Conservation (phyloP, 1,140 invertebrate species). For the Thaumetopoea pityocampa region DNA sequence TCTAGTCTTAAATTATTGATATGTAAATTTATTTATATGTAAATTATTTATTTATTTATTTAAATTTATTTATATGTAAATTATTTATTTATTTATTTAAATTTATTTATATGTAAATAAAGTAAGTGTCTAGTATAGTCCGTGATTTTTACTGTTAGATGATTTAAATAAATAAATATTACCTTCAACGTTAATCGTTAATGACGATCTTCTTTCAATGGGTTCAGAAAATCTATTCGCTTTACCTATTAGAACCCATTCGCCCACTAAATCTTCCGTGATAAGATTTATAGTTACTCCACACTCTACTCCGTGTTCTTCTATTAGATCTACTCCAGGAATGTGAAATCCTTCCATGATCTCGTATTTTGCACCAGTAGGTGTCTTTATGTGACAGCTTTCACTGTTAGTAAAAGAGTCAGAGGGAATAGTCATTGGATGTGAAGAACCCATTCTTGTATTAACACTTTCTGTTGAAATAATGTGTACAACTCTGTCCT, state of each 20-base stretch:
- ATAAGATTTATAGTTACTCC: constrained; percentile 28
- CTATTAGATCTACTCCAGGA: constrained; percentile 22
- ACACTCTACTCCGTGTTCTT: constrained; percentile 20
- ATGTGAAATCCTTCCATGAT: constrained; percentile 22
- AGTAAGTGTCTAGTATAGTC: no score
- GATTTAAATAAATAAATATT: no score
- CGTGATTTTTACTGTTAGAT: no score
- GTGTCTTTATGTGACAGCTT: constrained; percentile 28
- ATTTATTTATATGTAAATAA: no score
- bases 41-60: no score
- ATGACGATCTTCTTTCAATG: constrained; percentile 34
- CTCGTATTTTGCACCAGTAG: constrained; percentile 18
- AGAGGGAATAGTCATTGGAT: constrained; percentile 25
- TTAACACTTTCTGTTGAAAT: no score
- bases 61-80: no score
- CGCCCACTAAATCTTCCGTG: constrained; percentile 32
- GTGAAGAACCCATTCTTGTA: constrained; percentile 24
- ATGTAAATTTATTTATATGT: no score
- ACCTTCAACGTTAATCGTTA: constrained; percentile 48
- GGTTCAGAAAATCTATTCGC: constrained; percentile 18
- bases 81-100: no score
- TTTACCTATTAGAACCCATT: constrained; percentile 35
- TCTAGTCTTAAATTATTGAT: no score
- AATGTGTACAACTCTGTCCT: no score
- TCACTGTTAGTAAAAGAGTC: constrained; percentile 21